These are phyloP conservation scores for Globicephala melas DNA, from an alignment of 2,113 vertebrate genomes.

Conservation along the genomic window DNA sequence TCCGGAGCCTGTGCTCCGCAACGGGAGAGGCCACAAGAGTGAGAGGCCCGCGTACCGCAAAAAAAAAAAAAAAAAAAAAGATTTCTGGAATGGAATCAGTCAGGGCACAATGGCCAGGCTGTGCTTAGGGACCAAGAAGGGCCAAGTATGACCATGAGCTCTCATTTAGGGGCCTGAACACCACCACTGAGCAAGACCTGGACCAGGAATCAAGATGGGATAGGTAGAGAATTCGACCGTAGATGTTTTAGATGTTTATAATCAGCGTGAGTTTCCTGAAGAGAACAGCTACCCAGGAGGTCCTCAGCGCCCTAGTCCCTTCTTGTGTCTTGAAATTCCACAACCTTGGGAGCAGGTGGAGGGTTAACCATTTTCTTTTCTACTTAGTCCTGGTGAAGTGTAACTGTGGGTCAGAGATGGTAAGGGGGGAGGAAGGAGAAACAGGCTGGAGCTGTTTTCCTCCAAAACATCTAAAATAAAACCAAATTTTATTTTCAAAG, in stretches of 20 bases:
- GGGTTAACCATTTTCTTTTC: background rate
- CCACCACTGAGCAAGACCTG: background rate
- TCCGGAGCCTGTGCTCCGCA: too few species aligned
- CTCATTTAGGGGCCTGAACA: background rate
- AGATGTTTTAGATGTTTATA: background rate
- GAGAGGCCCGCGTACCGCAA: too few species aligned
- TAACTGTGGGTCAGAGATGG: background rate
- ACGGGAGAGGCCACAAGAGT: too few species aligned
- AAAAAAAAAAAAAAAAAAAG: too few species aligned
- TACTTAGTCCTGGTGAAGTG: background rate
- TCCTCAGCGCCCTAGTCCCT: background rate
- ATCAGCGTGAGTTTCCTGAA: background rate
- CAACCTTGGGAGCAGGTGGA: background rate
- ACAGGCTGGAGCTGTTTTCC: background rate
- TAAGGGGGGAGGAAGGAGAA: background rate
- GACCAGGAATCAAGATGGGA: background rate
- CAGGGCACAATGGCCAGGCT: background rate
- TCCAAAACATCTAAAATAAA: background rate
- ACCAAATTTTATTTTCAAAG: background rate
- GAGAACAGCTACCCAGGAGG: background rate
- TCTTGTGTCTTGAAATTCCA: background rate
- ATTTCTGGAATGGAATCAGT: background rate
- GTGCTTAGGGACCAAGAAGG: background rate
- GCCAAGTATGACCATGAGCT: background rate
- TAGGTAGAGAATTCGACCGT: background rate